Conservation (phyloP, 53 echinoderm and acorn worm genomes). For the Patiria pectinifera region DNA sequence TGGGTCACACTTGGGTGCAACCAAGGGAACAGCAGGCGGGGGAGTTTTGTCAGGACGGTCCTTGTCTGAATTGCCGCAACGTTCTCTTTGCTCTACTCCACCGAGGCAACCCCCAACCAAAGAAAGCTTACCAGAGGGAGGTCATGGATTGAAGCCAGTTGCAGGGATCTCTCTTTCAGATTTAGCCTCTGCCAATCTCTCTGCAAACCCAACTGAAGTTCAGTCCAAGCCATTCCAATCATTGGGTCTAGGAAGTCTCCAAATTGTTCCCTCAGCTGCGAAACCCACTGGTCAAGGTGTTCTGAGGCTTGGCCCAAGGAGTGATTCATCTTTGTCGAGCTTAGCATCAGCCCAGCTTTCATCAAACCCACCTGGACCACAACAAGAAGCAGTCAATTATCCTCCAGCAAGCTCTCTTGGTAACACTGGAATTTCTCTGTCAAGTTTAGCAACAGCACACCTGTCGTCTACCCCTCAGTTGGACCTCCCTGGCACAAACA, state of each 20-base stretch:
- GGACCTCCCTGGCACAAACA: background rate
- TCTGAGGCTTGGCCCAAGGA: background rate
- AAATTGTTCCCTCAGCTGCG: background rate
- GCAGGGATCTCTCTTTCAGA: constrained; percentile 34
- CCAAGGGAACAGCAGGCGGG: background rate
- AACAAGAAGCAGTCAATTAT: background rate
- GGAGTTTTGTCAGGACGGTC: constrained; percentile 1
- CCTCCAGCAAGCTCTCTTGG: background rate
- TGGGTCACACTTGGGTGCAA: constrained; percentile 17
- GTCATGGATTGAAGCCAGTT: background rate
- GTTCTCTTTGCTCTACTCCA: constrained; percentile 14
- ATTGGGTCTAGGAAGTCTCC: background rate
- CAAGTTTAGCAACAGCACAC: constrained; percentile 41
- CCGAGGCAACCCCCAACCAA: background rate
- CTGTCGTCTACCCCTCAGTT: constrained; percentile 16
- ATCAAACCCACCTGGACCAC: background rate
- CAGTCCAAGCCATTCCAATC: background rate
- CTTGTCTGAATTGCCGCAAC: background rate
- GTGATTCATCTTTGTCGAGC: constrained; percentile 21
- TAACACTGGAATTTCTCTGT: constrained; percentile 7
- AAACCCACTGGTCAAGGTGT: background rate
- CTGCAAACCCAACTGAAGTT: background rate
- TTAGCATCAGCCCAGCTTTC: constrained; percentile 23
- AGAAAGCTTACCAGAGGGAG: background rate
- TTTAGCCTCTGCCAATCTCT: constrained; percentile 44